phyloP scores from a whole-genome alignment of 2,888 invertebrate genomes.

The Thalpophila matura region DNA sequence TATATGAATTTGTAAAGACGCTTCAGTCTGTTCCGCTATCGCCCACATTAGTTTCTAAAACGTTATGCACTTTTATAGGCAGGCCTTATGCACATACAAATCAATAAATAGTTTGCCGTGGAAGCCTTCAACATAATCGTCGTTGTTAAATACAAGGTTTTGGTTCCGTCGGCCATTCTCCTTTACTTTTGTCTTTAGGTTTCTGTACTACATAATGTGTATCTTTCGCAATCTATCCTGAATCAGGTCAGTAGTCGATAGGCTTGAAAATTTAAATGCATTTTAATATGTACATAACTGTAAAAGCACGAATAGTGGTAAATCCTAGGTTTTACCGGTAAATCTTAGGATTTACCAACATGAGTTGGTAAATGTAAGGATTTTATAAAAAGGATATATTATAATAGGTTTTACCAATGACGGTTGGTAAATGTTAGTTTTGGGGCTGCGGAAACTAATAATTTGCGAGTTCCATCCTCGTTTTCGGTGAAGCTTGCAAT shows the following conservation, averaged over 20 bases:
- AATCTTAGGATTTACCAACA: too few species aligned
- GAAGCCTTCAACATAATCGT: conserved; percentile 51
- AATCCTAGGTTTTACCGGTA: too few species aligned
- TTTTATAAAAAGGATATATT: too few species aligned
- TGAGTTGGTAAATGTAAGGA: too few species aligned
- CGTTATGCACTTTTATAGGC: conserved; percentile 24
- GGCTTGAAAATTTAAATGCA: conserved; percentile 26
- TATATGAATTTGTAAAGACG: too few species aligned
- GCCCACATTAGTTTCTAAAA: conserved; percentile 8
- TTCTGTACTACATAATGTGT: conserved; percentile 13
- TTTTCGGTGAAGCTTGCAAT: too few species aligned
- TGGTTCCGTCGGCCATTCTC: conserved; percentile 53
- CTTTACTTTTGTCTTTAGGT: conserved; percentile 51
- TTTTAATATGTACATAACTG: too few species aligned
- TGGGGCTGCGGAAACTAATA: too few species aligned
- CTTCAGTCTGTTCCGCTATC: background rate
- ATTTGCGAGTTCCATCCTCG: too few species aligned
- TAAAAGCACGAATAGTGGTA: too few species aligned
- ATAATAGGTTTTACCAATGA: too few species aligned
- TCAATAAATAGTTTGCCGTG: conserved; percentile 45
- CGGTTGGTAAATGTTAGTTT: too few species aligned
- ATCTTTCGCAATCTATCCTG: conserved; percentile 43
- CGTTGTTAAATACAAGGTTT: conserved; percentile 60
- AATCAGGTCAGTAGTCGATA: conserved; percentile 60
- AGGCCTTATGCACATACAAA: conserved; percentile 26